Percentiles rank a stretch among this genome's conserved stretches.
Evolutionary conservation across 2,888 invertebrate species (phyloP).

Genomic region (Celastrina argiolus): DNA sequence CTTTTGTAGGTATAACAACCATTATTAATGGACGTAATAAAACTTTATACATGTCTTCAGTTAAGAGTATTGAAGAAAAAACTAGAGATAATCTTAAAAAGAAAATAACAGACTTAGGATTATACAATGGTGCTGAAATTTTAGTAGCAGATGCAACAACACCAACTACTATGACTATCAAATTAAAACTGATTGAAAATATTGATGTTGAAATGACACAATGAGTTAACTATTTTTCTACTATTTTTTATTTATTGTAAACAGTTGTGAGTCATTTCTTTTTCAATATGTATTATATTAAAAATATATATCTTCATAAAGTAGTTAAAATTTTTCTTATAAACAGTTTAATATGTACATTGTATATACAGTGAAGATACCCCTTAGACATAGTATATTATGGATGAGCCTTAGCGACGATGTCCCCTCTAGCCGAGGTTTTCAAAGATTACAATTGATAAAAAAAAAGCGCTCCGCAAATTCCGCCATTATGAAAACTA

Average conservation of each 20-base stretch:
- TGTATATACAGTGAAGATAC: too few relatives aligned
- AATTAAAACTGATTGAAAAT: constrained; percentile 81
- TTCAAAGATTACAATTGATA: too few relatives aligned
- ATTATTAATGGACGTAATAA: constrained; percentile 89
- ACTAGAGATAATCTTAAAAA: constrained; percentile 93
- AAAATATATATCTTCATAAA: neutral
- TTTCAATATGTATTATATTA: neutral
- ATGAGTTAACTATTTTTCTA: constrained; percentile 30
- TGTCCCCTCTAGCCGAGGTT: too few relatives aligned
- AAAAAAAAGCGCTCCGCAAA: too few relatives aligned
- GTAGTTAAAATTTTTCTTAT: too few relatives aligned
- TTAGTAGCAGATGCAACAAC: constrained; percentile 95
- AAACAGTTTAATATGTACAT: too few relatives aligned
- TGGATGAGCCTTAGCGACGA: too few relatives aligned
- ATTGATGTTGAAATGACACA: constrained; percentile 71
- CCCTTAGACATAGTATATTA: too few relatives aligned
- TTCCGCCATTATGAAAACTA: too few relatives aligned
- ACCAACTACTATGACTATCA: constrained; percentile 87
- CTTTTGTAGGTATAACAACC: constrained; percentile 83
- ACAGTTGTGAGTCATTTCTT: neutral
- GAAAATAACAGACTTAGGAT: constrained; percentile 89
- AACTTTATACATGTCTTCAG: constrained; percentile 95
- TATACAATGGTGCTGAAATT: constrained; percentile 90
- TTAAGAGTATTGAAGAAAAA: constrained; percentile 93
- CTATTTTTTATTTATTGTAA: neutral